Conservation (phyloP, 2,888 invertebrate genomes). For the Epinotia bilunana region DNA sequence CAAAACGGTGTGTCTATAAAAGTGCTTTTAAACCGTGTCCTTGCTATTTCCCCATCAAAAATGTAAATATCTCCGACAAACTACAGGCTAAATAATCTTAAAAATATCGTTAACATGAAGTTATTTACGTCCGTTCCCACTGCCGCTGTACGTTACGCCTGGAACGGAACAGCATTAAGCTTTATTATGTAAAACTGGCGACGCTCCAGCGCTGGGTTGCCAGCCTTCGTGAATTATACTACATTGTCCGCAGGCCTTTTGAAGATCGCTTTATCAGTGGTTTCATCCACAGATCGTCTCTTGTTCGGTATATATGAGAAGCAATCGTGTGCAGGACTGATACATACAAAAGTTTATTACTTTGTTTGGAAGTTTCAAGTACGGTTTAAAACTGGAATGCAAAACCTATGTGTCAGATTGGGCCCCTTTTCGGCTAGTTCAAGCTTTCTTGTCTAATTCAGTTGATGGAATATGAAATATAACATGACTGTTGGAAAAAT, state of each 20-base stretch:
- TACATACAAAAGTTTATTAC: too few species aligned
- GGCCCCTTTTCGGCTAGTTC: too few species aligned
- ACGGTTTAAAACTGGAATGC: too few species aligned
- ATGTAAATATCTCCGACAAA: not conserved
- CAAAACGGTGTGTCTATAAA: too few species aligned
- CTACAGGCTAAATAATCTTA: not conserved
- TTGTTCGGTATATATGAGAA: not conserved
- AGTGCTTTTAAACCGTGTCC: not conserved
- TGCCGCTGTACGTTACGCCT: constrained; percentile 19
- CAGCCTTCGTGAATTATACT: constrained; percentile 27
- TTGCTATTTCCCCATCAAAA: not conserved
- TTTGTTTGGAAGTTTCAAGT: too few species aligned
- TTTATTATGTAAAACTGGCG: constrained; percentile 42
- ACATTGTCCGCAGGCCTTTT: constrained; percentile 4
- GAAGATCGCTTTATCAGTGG: constrained; percentile 16
- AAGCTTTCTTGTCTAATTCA: too few species aligned
- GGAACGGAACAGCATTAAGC: constrained; percentile 36
- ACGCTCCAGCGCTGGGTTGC: constrained; percentile 22
- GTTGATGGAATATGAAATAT: too few species aligned
- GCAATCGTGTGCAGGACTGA: too few species aligned
- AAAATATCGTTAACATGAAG: constrained; percentile 6
- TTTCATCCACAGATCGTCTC: not conserved
- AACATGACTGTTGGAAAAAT: too few species aligned
- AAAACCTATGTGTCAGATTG: too few species aligned
- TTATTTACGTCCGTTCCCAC: constrained; percentile 13